Conservation (phyloP, 2,888 invertebrate species). For the Chloromyia formosa region DNA sequence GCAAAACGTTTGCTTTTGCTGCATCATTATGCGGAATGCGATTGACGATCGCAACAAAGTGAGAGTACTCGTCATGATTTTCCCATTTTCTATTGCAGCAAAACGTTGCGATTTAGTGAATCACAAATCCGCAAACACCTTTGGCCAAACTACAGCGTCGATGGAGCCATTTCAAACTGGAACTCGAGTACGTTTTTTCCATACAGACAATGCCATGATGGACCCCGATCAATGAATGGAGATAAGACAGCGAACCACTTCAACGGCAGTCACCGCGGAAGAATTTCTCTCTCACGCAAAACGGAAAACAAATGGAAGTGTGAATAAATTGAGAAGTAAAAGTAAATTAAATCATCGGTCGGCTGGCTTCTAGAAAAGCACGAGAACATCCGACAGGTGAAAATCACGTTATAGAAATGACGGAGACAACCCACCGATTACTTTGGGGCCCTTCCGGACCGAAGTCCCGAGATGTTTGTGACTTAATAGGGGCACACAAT, state of each 20-base stretch:
- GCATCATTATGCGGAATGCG: not conserved
- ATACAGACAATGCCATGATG: no score
- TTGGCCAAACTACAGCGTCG: no score
- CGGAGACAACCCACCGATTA: not conserved
- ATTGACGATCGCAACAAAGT: not conserved
- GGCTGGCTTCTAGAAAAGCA: not conserved
- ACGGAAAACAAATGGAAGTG: slow-evolving; percentile 24
- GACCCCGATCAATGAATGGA: no score
- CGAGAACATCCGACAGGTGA: slow-evolving; percentile 8
- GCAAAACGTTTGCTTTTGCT: not conserved
- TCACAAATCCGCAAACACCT: not conserved
- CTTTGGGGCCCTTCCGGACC: slow-evolving; percentile 10
- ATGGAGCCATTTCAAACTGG: no score
- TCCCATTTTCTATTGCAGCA: slow-evolving; percentile 19
- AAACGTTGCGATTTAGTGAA: slow-evolving; percentile 16
- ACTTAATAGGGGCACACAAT: slow-evolving; percentile 5
- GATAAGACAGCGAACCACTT: not conserved
- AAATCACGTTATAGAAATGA: not conserved
- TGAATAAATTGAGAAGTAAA: slow-evolving; percentile 38
- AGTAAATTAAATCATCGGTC: slow-evolving; percentile 41
- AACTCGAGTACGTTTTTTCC: no score
- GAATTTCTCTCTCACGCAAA: slow-evolving; percentile 28
- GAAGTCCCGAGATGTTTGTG: not conserved
- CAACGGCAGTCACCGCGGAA: slow-evolving; percentile 6
- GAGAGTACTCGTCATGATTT: not conserved